phyloP scores from a whole-genome alignment of 1,140 invertebrate species.

The Charaxes varanes region DNA sequence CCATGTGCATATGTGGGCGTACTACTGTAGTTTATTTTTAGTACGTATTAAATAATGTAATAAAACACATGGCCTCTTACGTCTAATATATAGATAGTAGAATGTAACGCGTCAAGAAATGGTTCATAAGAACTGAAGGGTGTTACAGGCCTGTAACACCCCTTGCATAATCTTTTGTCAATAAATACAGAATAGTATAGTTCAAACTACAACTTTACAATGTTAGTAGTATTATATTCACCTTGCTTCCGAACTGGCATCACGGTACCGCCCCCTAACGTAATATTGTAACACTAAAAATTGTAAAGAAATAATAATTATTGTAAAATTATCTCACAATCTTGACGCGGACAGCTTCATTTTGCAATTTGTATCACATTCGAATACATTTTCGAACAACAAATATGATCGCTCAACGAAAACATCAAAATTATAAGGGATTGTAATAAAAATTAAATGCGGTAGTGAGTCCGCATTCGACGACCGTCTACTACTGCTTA shows the following conservation, averaged over 20 bases:
- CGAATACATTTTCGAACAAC: constrained; percentile 44
- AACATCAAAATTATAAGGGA: constrained; percentile 57
- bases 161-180: constrained; percentile 16
- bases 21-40: constrained; percentile 7
- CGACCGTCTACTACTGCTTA: constrained; percentile 54
- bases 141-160: constrained; percentile 7
- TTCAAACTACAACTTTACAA: constrained; percentile 18
- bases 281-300: constrained; percentile 61
- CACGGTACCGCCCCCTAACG: constrained; percentile 69
- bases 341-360: constrained; percentile 38
- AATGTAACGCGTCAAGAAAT: constrained; percentile 8
- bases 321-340: constrained; percentile 48
- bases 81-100: constrained; percentile 2
- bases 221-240: constrained; percentile 35
- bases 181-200: constrained; percentile 11
- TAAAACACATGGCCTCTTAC: constrained; percentile 10
- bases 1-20: neutral
- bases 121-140: constrained; percentile 1
- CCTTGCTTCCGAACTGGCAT: constrained; percentile 76
- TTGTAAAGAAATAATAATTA: constrained; percentile 53
- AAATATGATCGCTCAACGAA: constrained; percentile 52
- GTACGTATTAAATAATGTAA: constrained; percentile 10
- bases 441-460: constrained; percentile 38
- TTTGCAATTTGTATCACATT: constrained; percentile 53
- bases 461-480: constrained; percentile 52